phyloP scores from a whole-genome alignment of 2,888 invertebrate species.

The Plutella xylostella region DNA sequence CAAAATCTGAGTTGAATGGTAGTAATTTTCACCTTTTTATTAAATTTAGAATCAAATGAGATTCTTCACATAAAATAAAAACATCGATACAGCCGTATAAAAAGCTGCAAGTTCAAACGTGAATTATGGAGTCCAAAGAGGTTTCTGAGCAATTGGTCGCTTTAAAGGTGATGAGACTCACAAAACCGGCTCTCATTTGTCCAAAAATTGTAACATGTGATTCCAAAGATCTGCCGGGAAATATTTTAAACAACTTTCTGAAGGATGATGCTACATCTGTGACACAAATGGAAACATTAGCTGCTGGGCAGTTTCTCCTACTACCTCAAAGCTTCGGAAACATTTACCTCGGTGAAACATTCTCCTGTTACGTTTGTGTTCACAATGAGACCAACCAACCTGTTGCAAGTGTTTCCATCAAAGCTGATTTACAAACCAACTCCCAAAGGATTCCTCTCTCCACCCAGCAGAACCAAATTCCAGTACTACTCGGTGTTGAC shows the following conservation, averaged over 20 bases:
- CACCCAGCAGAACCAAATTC: constrained; percentile 75
- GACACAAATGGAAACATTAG: constrained; percentile 82
- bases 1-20: too few relatives aligned
- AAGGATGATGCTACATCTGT: constrained; percentile 89
- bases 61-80: not conserved
- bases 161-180: constrained; percentile 92
- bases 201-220: constrained; percentile 87
- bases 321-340: constrained; percentile 98
- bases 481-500: constrained; percentile 76
- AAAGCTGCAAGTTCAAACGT: constrained; percentile 8
- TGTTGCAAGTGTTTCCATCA: constrained; percentile 86
- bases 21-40: too few relatives aligned
- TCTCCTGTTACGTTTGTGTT: constrained; percentile 97
- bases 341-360: constrained; percentile 98
- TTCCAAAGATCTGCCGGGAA: constrained; percentile 85
- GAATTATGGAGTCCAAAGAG: constrained; percentile 72
- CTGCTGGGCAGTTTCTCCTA: constrained; percentile 90
- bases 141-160: constrained; percentile 72
- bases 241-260: constrained; percentile 80
- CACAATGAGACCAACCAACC: constrained; percentile 93
- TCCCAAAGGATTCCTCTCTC: constrained; percentile 88
- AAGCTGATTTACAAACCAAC: constrained; percentile 95
- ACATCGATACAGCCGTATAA: not conserved
- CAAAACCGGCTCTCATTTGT: constrained; percentile 89
- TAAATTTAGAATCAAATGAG: not conserved